A percentile compares a stretch with the other conserved stretches of the same genome.
These are phyloP conservation scores for Drosophila subpulchrella DNA, from an alignment of 1,140 invertebrate species.

Conservation along the genomic window DNA sequence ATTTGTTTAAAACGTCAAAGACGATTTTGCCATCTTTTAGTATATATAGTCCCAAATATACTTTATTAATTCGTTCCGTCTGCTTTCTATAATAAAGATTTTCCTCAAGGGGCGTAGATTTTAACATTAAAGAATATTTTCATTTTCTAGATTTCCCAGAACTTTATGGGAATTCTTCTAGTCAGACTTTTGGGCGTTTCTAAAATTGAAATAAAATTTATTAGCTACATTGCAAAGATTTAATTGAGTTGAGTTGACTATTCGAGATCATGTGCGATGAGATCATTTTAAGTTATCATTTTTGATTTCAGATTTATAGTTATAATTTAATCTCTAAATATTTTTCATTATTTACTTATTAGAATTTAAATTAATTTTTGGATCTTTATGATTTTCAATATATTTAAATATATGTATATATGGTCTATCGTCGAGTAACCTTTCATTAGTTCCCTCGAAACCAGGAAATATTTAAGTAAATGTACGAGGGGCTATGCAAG, in stretches of 20 bases:
- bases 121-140: constrained; percentile 7
- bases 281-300: not conserved
- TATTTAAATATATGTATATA: no score
- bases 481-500: not conserved
- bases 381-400: no score
- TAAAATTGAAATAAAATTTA: constrained; percentile 4
- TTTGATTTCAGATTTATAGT: not conserved
- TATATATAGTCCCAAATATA: constrained; percentile 17
- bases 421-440: no score
- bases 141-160: constrained; percentile 2
- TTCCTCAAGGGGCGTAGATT: not conserved
- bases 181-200: not conserved
- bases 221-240: not conserved
- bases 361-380: no score
- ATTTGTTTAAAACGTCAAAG: constrained; percentile 75
- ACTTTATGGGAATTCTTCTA: constrained; percentile 16
- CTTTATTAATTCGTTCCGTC: constrained; percentile 24
- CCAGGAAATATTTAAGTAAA: no score
- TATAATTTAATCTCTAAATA: no score
- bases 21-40: constrained; percentile 61
- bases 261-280: constrained; percentile 11
- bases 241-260: not conserved
- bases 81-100: constrained; percentile 28
- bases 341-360: no score
- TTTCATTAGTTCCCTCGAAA: no score